Percentiles rank a stretch among this genome's conserved stretches.
phyloP scores from a whole-genome alignment of 2,113 vertebrate genomes.

The Nothobranchius kuhntae region DNA sequence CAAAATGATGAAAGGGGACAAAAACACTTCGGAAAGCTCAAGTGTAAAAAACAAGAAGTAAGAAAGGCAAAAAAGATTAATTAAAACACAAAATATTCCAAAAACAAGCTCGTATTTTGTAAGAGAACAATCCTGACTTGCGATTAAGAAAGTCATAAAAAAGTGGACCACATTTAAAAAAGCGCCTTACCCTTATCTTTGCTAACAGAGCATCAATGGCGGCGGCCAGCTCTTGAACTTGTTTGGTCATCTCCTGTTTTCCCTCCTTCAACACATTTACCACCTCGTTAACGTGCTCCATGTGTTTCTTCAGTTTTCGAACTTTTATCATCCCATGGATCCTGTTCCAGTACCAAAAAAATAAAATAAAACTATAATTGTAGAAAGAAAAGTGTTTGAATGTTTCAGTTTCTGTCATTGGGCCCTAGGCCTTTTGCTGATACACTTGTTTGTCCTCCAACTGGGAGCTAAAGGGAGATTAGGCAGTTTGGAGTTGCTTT shows the following conservation, averaged over 20 bases:
- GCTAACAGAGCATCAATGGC: slow-evolving; percentile 86
- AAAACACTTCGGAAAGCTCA: slow-evolving; percentile 1
- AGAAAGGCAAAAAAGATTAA: no score
- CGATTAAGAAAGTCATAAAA: no score
- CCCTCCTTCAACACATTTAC: slow-evolving; percentile 91
- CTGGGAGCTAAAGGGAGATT: no score
- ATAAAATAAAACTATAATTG: no score
- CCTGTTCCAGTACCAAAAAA: slow-evolving; percentile 61
- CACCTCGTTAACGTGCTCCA: slow-evolving; percentile 90
- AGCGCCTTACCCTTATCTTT: slow-evolving; percentile 89
- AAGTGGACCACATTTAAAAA: background rate
- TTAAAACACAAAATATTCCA: background rate
- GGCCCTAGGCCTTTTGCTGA: no score
- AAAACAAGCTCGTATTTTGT: background rate
- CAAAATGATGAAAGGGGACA: slow-evolving; percentile 18
- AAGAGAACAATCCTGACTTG: no score
- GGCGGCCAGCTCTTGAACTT: slow-evolving; percentile 86
- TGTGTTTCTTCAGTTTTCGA: slow-evolving; percentile 86
- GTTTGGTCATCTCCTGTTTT: slow-evolving; percentile 89
- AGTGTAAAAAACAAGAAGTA: slow-evolving; percentile 1
- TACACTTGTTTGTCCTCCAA: no score
- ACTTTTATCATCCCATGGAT: slow-evolving; percentile 94
- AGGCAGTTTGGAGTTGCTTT: no score
- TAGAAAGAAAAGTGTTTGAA: background rate
- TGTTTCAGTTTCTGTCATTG: background rate